Conservation (phyloP, 2,797 vertebrate genomes). For the Argentina silus region DNA sequence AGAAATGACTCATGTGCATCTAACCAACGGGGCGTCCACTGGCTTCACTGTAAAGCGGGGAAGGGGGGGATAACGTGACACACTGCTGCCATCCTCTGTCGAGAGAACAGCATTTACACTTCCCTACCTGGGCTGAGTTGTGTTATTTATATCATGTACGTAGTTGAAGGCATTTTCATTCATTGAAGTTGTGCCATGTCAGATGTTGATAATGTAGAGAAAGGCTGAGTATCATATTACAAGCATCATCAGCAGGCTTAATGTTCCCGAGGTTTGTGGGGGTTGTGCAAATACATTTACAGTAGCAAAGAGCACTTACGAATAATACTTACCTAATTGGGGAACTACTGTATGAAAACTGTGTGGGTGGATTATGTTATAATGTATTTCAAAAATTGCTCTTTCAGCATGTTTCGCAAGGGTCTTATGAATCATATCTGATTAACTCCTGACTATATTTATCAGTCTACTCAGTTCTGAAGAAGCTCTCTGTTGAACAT, state of each 20-base stretch:
- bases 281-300: neutral
- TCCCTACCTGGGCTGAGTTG: too few relatives aligned
- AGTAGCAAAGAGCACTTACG: neutral
- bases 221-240: neutral
- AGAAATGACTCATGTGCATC: conserved; percentile 9
- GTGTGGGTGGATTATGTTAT: neutral
- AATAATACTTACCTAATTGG: neutral
- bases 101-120: neutral
- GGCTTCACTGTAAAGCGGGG: neutral
- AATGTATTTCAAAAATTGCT: neutral
- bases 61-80: neutral
- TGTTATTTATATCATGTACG: too few relatives aligned
- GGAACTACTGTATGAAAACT: neutral
- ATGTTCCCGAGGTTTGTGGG: neutral
- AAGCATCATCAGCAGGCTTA: neutral
- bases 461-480: too few relatives aligned
- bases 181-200: neutral
- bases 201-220: neutral
- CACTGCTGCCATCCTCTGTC: conserved; percentile 22
- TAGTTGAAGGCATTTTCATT: neutral
- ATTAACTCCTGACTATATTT: neutral
- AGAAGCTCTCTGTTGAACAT: too few relatives aligned
- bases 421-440: neutral
- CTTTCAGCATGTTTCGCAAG: neutral
- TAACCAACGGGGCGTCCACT: conserved; percentile 9